Conservation (phyloP, 2,888 invertebrate species). For the Scrobipalpa costella region DNA sequence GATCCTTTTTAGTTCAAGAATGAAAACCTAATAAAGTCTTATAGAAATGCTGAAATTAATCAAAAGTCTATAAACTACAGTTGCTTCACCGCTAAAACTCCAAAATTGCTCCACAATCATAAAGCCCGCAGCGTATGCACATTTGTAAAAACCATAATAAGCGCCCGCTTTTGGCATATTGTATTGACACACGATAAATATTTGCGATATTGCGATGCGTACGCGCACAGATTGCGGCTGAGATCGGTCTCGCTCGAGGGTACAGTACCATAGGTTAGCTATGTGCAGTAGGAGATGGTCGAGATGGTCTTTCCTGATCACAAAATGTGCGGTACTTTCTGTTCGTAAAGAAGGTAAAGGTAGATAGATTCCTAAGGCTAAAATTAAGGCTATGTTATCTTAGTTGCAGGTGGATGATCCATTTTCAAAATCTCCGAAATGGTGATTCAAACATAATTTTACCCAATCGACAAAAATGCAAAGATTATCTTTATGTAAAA, state of each 20-base stretch:
- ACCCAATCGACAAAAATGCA: not conserved
- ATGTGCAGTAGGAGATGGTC: slow-evolving; percentile 43
- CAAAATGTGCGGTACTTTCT: not conserved
- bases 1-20: not conserved
- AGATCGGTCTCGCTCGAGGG: slow-evolving; percentile 50
- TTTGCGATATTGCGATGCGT: slow-evolving; percentile 65
- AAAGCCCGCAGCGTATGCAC: slow-evolving; percentile 65
- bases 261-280: slow-evolving; percentile 31
- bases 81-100: not conserved
- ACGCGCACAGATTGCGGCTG: slow-evolving; percentile 56
- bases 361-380: too few relatives aligned
- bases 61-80: not conserved
- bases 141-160: slow-evolving; percentile 79
- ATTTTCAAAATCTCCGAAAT: too few relatives aligned
- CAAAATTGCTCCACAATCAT: not conserved
- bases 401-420: too few relatives aligned
- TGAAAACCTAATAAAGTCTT: too few relatives aligned
- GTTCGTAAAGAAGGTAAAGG: too few relatives aligned
- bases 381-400: too few relatives aligned
- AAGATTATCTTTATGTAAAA: too few relatives aligned
- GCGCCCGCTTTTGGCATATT: slow-evolving; percentile 77
- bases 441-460: too few relatives aligned
- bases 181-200: slow-evolving; percentile 79
- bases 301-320: slow-evolving; percentile 40
- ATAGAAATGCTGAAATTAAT: too few relatives aligned